Evolutionary conservation across 2,113 vertebrate genomes (phyloP), one percentile per base, ranked within the genome.

Genomic region (Peucedramus taeniatus): DNA sequence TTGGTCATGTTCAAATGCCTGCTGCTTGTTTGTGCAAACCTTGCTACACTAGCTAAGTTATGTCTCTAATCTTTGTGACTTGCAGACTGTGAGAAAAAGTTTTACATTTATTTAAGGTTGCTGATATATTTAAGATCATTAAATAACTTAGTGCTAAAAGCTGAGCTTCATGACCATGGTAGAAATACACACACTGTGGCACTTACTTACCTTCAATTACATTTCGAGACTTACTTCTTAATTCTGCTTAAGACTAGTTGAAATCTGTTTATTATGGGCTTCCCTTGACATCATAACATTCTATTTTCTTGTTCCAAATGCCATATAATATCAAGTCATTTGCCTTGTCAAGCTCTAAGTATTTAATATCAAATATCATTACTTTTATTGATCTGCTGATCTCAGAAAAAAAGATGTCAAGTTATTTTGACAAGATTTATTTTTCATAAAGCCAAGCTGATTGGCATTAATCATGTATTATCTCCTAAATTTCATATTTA

Each of bases 401-500:
- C 61, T 94, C n/a, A 72, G 72, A 76, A 80, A 72, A 89, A 90
- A 75, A 79, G 54, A 80, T 83, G 79, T 56, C 66, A 89, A 40
- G 31, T 72, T 83, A 69, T 56, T 88, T 68, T 80, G 78, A 65
- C 45, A 93, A 85, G 66, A 92, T 69, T 76, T 85, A 50, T 87
- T 88, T 86, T 90, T 85, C 83, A 54, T 90, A 74, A 90, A 85
- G 37, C 31, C 71, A 64, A 83, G 37, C 12, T 83, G 79, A 80
- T 86, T 63, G 45, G 35, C 4, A 35, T 96, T 70, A 86, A 93
- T 90, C 37, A 33, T 56, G 21, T 65, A 26, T 70, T 83, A 42
- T 90, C 26, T 80, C 42, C 83, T 74, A 50, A 88, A 86, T 65
- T 88, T 94, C 42, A 20, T 86, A 75, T 88, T 92, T 92, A 92